Evolutionary conservation across 2,888 invertebrate species (phyloP).

Genomic region (Trissoscelio sp.): DNA sequence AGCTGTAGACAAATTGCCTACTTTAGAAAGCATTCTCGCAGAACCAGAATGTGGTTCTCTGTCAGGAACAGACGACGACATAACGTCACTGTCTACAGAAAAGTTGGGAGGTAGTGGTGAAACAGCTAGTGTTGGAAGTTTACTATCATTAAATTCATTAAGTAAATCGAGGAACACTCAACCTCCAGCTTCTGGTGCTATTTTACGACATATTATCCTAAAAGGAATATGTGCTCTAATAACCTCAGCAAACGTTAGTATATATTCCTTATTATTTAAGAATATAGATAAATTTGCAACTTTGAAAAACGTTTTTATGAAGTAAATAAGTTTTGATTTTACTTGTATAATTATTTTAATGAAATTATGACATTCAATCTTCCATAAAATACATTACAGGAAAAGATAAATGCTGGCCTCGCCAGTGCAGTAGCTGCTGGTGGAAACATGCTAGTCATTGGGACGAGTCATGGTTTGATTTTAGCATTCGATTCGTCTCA

Average conservation of each 20-base stretch:
- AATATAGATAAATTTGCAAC: too few species aligned
- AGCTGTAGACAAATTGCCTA: constrained; percentile 89
- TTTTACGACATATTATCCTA: constrained; percentile 91
- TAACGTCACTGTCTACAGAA: constrained; percentile 76
- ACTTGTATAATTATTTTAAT: constrained; percentile 1
- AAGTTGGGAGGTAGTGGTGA: constrained; percentile 83
- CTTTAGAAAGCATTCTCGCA: constrained; percentile 92
- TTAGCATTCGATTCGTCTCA: constrained; percentile 94
- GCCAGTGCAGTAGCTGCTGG: constrained; percentile 93
- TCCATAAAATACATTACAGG: constrained; percentile 85
- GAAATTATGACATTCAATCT: too few species aligned
- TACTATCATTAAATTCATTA: constrained; percentile 83
- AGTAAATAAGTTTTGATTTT: too few species aligned
- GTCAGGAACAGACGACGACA: constrained; percentile 84
- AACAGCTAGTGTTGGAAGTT: constrained; percentile 84
- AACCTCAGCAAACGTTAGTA: constrained; percentile 91
- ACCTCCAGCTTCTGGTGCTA: constrained; percentile 85
- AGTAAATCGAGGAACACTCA: constrained; percentile 82
- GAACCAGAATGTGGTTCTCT: constrained; percentile 88
- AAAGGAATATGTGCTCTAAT: constrained; percentile 96
- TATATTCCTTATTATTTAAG: neutral
- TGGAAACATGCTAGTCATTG: constrained; percentile 92
- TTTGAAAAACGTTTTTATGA: too few species aligned
- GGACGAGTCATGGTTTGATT: constrained; percentile 96
- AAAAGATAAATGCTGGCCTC: constrained; percentile 94